A percentile compares a stretch with the other conserved stretches of the same genome.
phyloP scores from a whole-genome alignment of 2,113 vertebrate species.

The Lanius collurio region DNA sequence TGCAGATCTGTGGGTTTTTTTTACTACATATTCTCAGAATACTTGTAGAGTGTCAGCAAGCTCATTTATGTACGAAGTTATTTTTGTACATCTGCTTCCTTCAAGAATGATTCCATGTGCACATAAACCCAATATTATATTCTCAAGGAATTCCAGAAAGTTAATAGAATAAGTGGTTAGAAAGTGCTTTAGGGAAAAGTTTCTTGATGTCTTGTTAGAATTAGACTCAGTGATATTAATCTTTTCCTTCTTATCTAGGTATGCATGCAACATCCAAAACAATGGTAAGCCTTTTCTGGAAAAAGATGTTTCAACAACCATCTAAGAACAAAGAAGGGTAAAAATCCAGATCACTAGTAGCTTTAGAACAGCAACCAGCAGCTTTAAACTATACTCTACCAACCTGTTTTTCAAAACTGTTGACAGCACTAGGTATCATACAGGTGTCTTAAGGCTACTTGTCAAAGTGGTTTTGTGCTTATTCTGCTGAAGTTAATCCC shows the following conservation, averaged over 20 bases:
- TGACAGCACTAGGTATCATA: not conserved
- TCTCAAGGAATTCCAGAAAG: not conserved
- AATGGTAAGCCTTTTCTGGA: not conserved
- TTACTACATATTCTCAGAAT: not conserved
- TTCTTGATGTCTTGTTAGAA: not conserved
- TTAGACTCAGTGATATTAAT: not conserved
- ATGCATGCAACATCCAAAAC: not conserved
- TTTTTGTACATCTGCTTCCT: conserved; percentile 5
- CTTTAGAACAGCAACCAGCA: not conserved
- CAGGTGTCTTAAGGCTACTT: not conserved
- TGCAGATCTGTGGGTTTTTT: not conserved
- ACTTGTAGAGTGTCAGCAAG: not conserved
- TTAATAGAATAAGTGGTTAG: not conserved
- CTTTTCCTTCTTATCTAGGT: not conserved
- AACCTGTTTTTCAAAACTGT: not conserved
- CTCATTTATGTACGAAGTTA: not conserved
- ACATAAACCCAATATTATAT: not conserved
- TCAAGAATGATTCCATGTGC: not conserved
- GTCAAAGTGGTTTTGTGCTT: not conserved
- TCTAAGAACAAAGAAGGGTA: not conserved
- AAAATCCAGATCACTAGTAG: not conserved
- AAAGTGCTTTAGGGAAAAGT: not conserved
- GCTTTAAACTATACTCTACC: not conserved
- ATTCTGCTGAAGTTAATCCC: not conserved
- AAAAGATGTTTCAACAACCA: not conserved